Conservation (phyloP, 1,140 invertebrate genomes). For the Diploscapter pachys region DNA sequence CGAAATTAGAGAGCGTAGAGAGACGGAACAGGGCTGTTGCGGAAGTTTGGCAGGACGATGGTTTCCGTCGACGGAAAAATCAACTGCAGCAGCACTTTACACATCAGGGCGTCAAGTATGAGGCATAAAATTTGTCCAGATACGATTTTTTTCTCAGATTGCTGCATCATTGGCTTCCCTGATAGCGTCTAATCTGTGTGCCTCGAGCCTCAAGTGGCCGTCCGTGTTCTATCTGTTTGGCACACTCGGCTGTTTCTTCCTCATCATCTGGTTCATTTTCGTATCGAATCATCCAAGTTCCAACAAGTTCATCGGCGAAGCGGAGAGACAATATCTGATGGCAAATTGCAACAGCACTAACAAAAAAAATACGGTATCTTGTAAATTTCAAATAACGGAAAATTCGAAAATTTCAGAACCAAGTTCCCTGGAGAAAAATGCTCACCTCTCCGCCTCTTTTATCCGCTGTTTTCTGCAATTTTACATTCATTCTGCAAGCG, state of each 20-base stretch:
- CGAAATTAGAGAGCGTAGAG: too few species aligned
- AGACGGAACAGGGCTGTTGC: not conserved
- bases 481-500: too few species aligned
- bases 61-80: slow-evolving; percentile 27
- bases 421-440: too few species aligned
- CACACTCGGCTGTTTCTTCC: slow-evolving; percentile 15
- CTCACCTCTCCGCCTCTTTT: too few species aligned
- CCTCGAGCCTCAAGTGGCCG: slow-evolving; percentile 14
- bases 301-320: slow-evolving; percentile 24
- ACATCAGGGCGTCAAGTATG: slow-evolving; percentile 31
- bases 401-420: too few species aligned
- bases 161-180: slow-evolving; percentile 6
- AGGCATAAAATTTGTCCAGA: not conserved
- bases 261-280: slow-evolving; percentile 21
- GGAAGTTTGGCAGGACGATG: slow-evolving; percentile 20
- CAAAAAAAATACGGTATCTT: too few species aligned
- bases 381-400: too few species aligned
- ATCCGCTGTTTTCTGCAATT: too few species aligned
- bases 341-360: too few species aligned
- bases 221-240: slow-evolving; percentile 33
- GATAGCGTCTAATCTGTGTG: slow-evolving; percentile 25
- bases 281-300: slow-evolving; percentile 27
- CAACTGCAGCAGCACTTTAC: slow-evolving; percentile 33
- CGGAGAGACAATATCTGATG: slow-evolving; percentile 32
- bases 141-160: slow-evolving; percentile 3